Base-by-base conservation (phyloP, 2,797 vertebrate species). In the Hippoglossus hippoglossus region DNA sequence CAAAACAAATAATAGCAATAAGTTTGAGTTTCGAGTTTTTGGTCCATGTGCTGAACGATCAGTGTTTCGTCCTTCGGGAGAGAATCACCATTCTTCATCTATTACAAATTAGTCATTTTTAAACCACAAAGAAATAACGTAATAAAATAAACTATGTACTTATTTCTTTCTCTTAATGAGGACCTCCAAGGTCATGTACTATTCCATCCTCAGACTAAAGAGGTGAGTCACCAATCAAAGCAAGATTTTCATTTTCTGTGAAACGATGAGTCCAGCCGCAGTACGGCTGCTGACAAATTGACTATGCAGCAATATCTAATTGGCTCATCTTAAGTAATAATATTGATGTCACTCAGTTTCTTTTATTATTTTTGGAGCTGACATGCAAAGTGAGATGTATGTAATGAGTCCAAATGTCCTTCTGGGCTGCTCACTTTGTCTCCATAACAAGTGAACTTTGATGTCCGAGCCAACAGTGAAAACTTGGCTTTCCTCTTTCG, bases 401-500 rank as follows among this genome's bases (percentile, higher is more conserved):
- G 81, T 75, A 68, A 85, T 76, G 66, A 68, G 44, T 71, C 72
- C 9, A 60, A 64, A 59, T 58, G 46, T 74, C 54, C 1, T 11
- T 41, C 39, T 41, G 12, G 15, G 39, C 39, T 15, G 12, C 39
- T 41, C 39, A 15, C 11, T 41, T 41, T 15, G 39, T 41, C 39
- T 41, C 39, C 39, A 3, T 41, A 41, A 15, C 39, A 41, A 41
- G 39, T 11, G 15, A 41, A 15, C 39, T 3, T 41, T 15, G 39
- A 15, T 81, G 84, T 77, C 39, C 44, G 21, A 26, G 54, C 49
- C 21, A 75, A 77, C 77, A 63, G 34, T 66, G 13, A 54, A 60
- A 76, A 57, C 54, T 74, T 73, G 47, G 83, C 78, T 71, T 63
- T 66, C 36, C 36, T 59, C 59, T 60, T 68, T 73, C 62, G 26